phyloP scores from a whole-genome alignment of 1,140 invertebrate genomes.

The Trialeurodes vaporariorum region DNA sequence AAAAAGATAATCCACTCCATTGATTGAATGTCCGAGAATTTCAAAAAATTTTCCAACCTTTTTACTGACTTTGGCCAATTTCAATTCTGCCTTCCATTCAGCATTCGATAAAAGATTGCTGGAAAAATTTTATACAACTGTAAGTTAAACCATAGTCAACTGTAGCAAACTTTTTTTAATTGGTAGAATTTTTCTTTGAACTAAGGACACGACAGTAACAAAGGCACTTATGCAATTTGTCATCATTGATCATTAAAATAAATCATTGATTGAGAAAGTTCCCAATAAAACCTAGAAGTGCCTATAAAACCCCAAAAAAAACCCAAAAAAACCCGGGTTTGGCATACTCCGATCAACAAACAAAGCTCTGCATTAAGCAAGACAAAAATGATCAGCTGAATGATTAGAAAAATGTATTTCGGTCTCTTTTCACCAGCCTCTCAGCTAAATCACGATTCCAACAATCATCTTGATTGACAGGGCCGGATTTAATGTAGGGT shows the following conservation, averaged over 20 bases:
- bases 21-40: slow-evolving; percentile 40
- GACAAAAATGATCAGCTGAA: too few relatives aligned
- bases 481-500: too few relatives aligned
- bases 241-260: slow-evolving; percentile 6
- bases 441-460: too few relatives aligned
- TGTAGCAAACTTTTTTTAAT: neutral
- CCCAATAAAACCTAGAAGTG: too few relatives aligned
- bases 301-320: too few relatives aligned
- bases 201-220: neutral
- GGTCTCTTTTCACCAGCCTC: too few relatives aligned
- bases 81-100: slow-evolving; percentile 43
- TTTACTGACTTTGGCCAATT: slow-evolving; percentile 43
- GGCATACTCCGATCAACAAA: too few relatives aligned
- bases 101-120: slow-evolving; percentile 41
- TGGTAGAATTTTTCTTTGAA: neutral
- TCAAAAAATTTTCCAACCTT: slow-evolving; percentile 44
- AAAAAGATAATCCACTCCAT: slow-evolving; percentile 39
- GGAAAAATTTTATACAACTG: slow-evolving; percentile 2
- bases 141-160: neutral
- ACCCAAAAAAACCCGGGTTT: too few relatives aligned
- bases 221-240: neutral
- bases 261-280: too few relatives aligned
- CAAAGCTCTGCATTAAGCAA: too few relatives aligned
- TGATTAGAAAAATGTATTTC: too few relatives aligned
- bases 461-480: too few relatives aligned